Conservation (phyloP, 2,113 vertebrate genomes). For the Apodemus speciosus region DNA sequence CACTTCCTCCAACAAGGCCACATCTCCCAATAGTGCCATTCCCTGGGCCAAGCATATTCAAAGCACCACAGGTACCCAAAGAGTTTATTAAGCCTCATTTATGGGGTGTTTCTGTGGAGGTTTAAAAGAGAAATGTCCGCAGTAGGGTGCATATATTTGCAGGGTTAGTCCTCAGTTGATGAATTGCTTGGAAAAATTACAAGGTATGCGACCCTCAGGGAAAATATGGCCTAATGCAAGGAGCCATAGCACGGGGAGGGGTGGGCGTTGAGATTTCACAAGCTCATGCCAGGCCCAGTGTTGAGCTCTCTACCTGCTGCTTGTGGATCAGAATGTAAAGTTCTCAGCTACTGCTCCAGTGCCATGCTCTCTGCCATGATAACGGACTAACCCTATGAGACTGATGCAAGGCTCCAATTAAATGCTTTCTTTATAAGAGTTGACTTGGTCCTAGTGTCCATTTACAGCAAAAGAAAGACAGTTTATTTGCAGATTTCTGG, state of each 20-base stretch:
- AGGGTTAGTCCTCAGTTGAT: not conserved
- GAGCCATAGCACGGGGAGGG: not conserved
- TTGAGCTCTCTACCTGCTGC: not conserved
- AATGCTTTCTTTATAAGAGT: not conserved
- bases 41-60: too few relatives aligned
- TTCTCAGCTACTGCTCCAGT: not conserved
- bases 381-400: not conserved
- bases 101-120: not conserved
- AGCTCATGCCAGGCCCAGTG: not conserved
- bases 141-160: not conserved
- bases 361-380: not conserved
- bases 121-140: not conserved
- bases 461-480: not conserved
- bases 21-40: too few relatives aligned
- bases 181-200: not conserved
- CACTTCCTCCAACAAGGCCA: too few relatives aligned
- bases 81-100: not conserved
- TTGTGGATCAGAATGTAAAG: not conserved
- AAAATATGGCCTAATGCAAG: not conserved
- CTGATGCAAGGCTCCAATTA: not conserved
- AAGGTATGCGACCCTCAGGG: not conserved
- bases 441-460: not conserved
- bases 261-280: not conserved
- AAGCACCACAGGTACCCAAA: not conserved
- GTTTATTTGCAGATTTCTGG: not conserved